phyloP scores from a whole-genome alignment of 2,888 invertebrate genomes.

The Agrochola circellaris region DNA sequence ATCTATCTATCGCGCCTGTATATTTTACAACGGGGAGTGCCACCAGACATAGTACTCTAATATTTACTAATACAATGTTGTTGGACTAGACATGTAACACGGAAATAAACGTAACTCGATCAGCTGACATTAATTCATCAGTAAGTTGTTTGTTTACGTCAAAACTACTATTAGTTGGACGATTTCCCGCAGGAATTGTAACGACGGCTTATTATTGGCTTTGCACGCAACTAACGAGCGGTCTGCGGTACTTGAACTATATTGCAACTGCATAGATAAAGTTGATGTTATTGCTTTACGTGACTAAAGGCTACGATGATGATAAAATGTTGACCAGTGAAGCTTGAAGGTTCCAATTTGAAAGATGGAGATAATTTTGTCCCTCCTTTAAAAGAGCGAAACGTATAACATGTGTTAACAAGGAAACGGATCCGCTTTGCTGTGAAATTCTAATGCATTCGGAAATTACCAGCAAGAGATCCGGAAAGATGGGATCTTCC shows the following conservation, averaged over 20 bases:
- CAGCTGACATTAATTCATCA: constrained; percentile 45
- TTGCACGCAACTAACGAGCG: constrained; percentile 31
- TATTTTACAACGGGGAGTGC: constrained; percentile 3
- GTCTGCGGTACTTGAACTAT: constrained; percentile 9
- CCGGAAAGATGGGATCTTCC: not conserved
- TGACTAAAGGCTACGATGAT: not conserved
- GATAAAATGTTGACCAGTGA: constrained; percentile 4
- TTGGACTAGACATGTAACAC: constrained; percentile 15
- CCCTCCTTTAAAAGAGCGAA: not conserved
- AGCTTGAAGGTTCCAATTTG: not conserved
- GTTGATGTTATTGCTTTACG: not conserved
- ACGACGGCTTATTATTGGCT: constrained; percentile 40
- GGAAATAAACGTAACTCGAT: constrained; percentile 42
- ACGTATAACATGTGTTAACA: not conserved
- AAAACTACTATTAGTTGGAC: constrained; percentile 15
- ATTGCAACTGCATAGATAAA: constrained; percentile 17
- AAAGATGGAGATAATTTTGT: not conserved
- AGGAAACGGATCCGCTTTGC: not conserved
- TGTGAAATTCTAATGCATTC: not conserved
- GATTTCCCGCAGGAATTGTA: constrained; percentile 45
- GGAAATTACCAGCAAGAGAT: not conserved
- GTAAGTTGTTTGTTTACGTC: constrained; percentile 49
- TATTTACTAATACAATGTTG: constrained; percentile 35
- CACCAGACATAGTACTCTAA: constrained; percentile 18
- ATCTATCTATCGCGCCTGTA: not conserved